Percentiles rank a stretch among this genome's conserved stretches.
Evolutionary conservation across 2,888 invertebrate genomes (phyloP).

Genomic region (Troglohyphantes excavatus): DNA sequence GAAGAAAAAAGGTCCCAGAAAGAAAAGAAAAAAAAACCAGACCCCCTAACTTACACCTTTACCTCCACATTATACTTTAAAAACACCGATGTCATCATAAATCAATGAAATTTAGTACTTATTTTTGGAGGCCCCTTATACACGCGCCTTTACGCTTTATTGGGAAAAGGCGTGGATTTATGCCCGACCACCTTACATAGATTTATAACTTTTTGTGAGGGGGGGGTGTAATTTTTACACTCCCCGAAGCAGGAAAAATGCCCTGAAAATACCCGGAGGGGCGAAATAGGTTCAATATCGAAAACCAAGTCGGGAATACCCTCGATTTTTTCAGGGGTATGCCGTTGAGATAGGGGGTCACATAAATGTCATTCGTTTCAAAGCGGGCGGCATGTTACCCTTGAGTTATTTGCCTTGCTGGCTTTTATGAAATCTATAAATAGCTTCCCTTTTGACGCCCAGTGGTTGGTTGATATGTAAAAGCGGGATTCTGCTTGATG

Average conservation of each 20-base stretch:
- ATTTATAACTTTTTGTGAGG: constrained; percentile 57
- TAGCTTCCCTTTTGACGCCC: constrained; percentile 17
- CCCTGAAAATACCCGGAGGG: constrained; percentile 12
- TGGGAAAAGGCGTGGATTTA: constrained; percentile 50
- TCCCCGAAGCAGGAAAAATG: constrained; percentile 31
- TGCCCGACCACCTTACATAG: constrained; percentile 45
- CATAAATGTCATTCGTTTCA: constrained; percentile 68
- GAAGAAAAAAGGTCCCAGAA: constrained; percentile 41
- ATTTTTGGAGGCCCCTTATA: constrained; percentile 12
- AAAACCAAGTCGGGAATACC: constrained; percentile 35
- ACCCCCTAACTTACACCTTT: constrained; percentile 65
- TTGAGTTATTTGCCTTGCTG: constrained; percentile 67
- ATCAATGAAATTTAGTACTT: constrained; percentile 60
- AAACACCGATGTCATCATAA: constrained; percentile 69
- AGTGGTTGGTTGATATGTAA: background rate
- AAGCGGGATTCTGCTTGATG: background rate
- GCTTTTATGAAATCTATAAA: constrained; percentile 67
- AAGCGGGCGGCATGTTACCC: constrained; percentile 10
- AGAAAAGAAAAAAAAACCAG: background rate
- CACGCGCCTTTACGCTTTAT: constrained; percentile 52
- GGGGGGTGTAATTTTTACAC: constrained; percentile 59
- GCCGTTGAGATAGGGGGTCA: constrained; percentile 2
- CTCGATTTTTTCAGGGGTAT: constrained; percentile 23
- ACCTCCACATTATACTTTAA: constrained; percentile 70
- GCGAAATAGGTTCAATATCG: constrained; percentile 63